A percentile compares a stretch with the other conserved stretches of the same genome.
Conservation (phyloP, 2,888 invertebrate species). For the Rapana venosa region DNA sequence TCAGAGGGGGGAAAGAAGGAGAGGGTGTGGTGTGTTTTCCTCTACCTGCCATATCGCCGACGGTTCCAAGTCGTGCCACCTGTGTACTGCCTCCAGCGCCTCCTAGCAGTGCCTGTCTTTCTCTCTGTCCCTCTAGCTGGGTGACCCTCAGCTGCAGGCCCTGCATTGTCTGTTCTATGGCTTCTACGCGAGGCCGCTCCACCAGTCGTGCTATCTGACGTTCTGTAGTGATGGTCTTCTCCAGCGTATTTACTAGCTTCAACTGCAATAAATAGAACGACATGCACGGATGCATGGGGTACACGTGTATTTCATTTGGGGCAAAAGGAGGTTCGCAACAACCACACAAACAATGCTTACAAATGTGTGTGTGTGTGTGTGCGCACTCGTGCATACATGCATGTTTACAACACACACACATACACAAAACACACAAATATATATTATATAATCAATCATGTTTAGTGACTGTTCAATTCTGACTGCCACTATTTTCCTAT, state of each 20-base stretch:
- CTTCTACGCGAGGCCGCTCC: neutral
- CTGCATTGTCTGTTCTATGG: neutral
- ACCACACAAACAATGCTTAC: too few species aligned
- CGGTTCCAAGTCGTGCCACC: neutral
- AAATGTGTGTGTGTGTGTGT: too few species aligned
- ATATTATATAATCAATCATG: neutral
- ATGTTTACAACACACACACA: too few species aligned
- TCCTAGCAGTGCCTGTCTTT: neutral
- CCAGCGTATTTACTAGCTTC: slow-evolving; percentile 29
- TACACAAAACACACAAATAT: neutral
- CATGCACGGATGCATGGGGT: neutral
- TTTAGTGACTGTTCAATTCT: neutral
- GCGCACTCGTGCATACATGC: too few species aligned
- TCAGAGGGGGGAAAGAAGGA: too few species aligned
- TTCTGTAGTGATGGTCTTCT: slow-evolving; percentile 16
- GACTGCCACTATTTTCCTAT: too few species aligned
- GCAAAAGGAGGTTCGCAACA: too few species aligned
- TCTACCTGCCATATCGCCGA: neutral
- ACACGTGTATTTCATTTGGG: too few species aligned
- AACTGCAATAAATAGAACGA: neutral
- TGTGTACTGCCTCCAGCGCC: neutral
- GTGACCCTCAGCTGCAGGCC: slow-evolving; percentile 3
- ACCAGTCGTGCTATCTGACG: slow-evolving; percentile 28
- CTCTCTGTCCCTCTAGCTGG: slow-evolving; percentile 21
- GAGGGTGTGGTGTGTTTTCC: neutral